These are phyloP conservation scores for Lutraria rhynchaena DNA, from an alignment of 1,140 invertebrate genomes.

Conservation along the genomic window DNA sequence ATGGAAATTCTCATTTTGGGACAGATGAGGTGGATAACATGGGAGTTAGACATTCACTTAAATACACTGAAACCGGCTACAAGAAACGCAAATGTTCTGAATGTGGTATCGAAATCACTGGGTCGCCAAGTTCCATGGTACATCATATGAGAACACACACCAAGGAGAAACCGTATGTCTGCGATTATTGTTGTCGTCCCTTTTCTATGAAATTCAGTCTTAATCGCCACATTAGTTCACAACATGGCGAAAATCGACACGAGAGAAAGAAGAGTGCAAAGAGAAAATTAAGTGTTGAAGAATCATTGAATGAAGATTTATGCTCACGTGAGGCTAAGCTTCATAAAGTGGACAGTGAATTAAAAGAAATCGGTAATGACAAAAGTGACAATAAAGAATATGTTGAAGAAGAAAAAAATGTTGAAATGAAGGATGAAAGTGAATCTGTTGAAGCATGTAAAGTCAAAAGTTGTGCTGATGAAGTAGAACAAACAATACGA, in stretches of 20 bases:
- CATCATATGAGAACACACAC: conserved; percentile 99
- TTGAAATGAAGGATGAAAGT: not conserved
- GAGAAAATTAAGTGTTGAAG: conserved; percentile 36
- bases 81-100: conserved; percentile 48
- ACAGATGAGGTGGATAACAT: conserved; percentile 12
- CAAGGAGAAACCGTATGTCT: conserved; percentile 96
- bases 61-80: conserved; percentile 26
- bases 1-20: not conserved
- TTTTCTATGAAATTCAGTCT: conserved; percentile 69
- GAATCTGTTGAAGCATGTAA: not conserved
- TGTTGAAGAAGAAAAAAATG: not conserved
- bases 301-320: conserved; percentile 9
- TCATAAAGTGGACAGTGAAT: conserved; percentile 3
- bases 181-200: conserved; percentile 88
- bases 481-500: not conserved
- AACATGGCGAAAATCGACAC: conserved; percentile 54
- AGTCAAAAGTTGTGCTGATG: not conserved
- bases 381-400: not conserved
- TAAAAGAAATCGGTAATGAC: not conserved
- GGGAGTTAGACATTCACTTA: not conserved
- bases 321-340: conserved; percentile 5
- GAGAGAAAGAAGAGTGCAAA: conserved; percentile 46
- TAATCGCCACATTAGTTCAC: conserved; percentile 45
- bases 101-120: conserved; percentile 48
- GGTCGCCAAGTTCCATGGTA: conserved; percentile 40